Conservation (phyloP, 1,140 invertebrate genomes). For the Teleogryllus occipitalis region DNA sequence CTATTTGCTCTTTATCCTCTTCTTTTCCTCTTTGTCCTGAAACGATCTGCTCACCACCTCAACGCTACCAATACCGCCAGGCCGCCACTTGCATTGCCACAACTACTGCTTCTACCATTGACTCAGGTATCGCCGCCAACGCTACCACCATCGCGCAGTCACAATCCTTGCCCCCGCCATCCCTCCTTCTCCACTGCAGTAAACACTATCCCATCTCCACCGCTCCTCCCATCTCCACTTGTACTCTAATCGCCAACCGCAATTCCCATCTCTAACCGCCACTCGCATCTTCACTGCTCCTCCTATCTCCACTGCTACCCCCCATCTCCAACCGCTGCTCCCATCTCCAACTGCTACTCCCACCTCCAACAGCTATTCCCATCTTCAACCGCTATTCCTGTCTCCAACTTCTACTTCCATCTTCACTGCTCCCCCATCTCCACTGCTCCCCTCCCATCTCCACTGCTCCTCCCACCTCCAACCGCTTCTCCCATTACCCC, state of each 20-base stretch:
- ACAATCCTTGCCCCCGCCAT: too few relatives aligned
- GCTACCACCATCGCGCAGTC: too few relatives aligned
- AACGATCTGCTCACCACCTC: too few relatives aligned
- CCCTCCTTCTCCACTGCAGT: too few relatives aligned
- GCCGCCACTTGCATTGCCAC: too few relatives aligned
- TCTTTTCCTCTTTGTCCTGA: too few relatives aligned
- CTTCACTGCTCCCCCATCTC: not conserved
- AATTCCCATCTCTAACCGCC: not conserved
- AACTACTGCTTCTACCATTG: too few relatives aligned
- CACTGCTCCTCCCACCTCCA: not conserved
- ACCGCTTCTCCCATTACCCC: too few relatives aligned
- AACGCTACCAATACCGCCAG: too few relatives aligned
- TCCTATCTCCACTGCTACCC: not conserved
- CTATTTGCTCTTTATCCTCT: too few relatives aligned
- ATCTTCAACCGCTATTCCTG: not conserved
- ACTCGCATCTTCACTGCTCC: not conserved
- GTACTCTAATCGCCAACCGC: not conserved
- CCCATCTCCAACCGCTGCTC: not conserved
- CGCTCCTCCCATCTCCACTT: not conserved
- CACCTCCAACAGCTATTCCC: not conserved
- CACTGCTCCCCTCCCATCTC: not conserved
- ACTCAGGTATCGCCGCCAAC: too few relatives aligned
- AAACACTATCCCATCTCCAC: too few relatives aligned
- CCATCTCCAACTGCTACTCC: not conserved
- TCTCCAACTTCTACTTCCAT: not conserved